Evolutionary conservation across 35 echinoderm and acorn worm species (phyloP), one percentile per base, ranked within the genome.

Genomic region (Chiridota heheva): DNA sequence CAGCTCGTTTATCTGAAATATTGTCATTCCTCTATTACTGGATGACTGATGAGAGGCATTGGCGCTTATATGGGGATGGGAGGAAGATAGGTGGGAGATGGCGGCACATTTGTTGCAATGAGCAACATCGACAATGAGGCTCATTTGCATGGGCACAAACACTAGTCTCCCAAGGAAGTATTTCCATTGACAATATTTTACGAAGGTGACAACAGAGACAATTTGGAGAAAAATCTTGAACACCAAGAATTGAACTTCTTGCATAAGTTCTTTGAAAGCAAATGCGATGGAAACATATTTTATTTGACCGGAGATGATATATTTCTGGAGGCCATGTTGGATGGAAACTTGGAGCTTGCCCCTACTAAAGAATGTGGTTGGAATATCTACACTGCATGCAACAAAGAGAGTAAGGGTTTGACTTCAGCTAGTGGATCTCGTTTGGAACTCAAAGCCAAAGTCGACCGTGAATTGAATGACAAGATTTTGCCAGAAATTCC

Each of bases 181-280:
- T 92, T 73, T 53, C 83, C 89, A 44, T 51, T 92, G 13, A 29
- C 82, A 10, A 65, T 92, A 13, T 92, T 92, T 39, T 86, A 92
- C 56, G 89, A 92, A 44, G 69, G 77, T 58, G 89, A 92, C 37
- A 81, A 84, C 0, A 60, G 90, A 43, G 90, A 93, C 41, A 93
- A 93, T 56, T 37, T 88, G 2, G 84, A 93, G 68, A 59, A 65
- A 47, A 92, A 92, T 86, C n/a, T 86, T 1, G 49, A 44, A 0
- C 35, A 37, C 25, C 51, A 28, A 49, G 44, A 0, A 29, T 18
- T 32, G 43, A 55, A 36, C 25, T 1, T 57, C 44, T 63, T 44
- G n/a, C 44, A 16, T 36, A 82, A 31, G 2, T 73, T 12, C 32
- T 30, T 49, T 5, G 41, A 22, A 44, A 68, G 7, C 33, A 32